Percentiles rank a stretch among this genome's conserved stretches.
Evolutionary conservation across 2,797 vertebrate species (phyloP).

Genomic region (Etheostoma perlongum): DNA sequence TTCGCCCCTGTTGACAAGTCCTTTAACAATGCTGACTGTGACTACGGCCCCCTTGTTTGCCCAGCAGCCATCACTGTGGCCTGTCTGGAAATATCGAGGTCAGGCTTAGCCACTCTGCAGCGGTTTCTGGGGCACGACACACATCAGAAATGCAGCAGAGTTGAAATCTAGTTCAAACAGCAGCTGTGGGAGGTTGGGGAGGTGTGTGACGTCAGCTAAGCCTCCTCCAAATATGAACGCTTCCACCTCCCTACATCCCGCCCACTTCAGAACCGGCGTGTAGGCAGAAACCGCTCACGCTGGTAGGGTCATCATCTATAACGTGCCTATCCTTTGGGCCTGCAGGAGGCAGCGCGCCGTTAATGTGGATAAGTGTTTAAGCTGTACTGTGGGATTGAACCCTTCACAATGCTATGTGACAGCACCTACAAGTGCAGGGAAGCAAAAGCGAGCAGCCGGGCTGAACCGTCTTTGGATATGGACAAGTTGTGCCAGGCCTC

Average conservation of each 20-base stretch:
- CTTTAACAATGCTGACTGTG: conserved; percentile 56
- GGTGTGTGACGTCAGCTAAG: conserved; percentile 46
- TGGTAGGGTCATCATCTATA: conserved; percentile 26
- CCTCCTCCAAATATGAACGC: conserved; percentile 39
- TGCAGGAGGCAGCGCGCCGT: conserved; percentile 10
- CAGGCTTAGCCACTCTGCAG: conserved; percentile 73
- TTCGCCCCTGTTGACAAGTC: conserved; percentile 51
- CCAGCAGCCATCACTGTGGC: conserved; percentile 66
- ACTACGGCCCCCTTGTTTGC: conserved; percentile 54
- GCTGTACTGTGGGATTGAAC: conserved; percentile 48
- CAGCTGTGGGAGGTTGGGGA: conserved; percentile 57
- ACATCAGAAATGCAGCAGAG: conserved; percentile 58
- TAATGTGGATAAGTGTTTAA: conserved; percentile 54
- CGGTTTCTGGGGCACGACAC: conserved; percentile 73
- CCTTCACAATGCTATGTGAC: conserved; percentile 45
- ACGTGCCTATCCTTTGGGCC: conserved; percentile 24
- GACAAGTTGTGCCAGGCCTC: conserved; percentile 35
- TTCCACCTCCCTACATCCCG: not conserved
- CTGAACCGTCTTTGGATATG: conserved; percentile 43
- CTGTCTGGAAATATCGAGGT: conserved; percentile 80
- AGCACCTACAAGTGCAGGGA: conserved; percentile 43
- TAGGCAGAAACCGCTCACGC: conserved; percentile 18
- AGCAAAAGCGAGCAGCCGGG: conserved; percentile 38
- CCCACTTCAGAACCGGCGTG: conserved; percentile 13
- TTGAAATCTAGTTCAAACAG: conserved; percentile 76